Percentiles rank a stretch among this genome's conserved stretches.
These are phyloP conservation scores for Lanistes nyassanus DNA, from an alignment of 1,140 invertebrate genomes.

Conservation along the genomic window DNA sequence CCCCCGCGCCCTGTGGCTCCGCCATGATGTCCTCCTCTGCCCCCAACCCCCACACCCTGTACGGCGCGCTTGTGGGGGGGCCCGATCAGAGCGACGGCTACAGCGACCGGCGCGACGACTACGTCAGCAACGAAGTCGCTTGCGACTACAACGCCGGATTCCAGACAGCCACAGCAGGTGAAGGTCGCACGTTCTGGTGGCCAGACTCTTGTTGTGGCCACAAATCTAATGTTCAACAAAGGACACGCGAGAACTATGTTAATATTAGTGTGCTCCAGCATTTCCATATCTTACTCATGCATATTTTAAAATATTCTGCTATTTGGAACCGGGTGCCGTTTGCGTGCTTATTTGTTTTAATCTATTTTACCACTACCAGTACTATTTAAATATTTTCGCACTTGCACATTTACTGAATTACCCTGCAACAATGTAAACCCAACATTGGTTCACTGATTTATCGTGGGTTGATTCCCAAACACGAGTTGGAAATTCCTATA, in stretches of 20 bases:
- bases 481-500: no score
- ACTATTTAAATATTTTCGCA: no score
- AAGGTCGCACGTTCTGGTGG: neutral
- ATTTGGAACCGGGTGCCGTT: neutral
- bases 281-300: no score
- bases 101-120: conserved; percentile 53
- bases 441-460: no score
- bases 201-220: neutral
- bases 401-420: no score
- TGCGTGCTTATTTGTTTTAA: neutral
- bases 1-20: conserved; percentile 43
- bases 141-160: conserved; percentile 63
- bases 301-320: no score
- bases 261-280: no score
- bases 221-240: neutral
- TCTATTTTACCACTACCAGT: neutral
- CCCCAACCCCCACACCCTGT: conserved; percentile 47
- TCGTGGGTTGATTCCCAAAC: no score
- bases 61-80: conserved; percentile 61
- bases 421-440: no score
- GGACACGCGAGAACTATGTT: no score
- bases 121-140: conserved; percentile 61
- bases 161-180: conserved; percentile 36
- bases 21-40: neutral
- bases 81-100: conserved; percentile 55